Evolutionary conservation across 2,797 vertebrate species (phyloP).

Genomic region (Myotis vivesi): DNA sequence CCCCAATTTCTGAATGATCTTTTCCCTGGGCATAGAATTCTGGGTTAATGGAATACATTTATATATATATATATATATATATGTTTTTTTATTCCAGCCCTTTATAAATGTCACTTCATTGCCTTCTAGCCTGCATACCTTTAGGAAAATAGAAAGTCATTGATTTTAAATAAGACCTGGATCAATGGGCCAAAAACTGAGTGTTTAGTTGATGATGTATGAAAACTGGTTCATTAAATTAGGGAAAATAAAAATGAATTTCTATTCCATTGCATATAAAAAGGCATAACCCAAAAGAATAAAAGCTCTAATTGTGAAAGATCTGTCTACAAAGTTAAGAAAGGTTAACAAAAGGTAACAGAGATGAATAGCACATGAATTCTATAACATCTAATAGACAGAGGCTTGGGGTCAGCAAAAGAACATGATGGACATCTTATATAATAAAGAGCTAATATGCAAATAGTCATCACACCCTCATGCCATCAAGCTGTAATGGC

Average conservation of each 20-base stretch:
- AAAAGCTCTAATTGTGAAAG: neutral
- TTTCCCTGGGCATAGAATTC: neutral
- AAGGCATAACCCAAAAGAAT: neutral
- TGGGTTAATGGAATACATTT: neutral
- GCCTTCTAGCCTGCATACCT: neutral
- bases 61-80: too few relatives aligned
- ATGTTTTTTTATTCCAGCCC: neutral
- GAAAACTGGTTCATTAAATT: neutral
- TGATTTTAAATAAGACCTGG: neutral
- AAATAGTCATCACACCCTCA: too few relatives aligned
- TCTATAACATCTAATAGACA: neutral
- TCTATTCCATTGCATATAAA: neutral
- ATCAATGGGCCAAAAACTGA: neutral
- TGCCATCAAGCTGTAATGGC: too few relatives aligned
- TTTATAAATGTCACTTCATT: neutral
- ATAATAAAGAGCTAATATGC: too few relatives aligned
- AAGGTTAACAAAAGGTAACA: neutral
- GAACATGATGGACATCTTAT: neutral
- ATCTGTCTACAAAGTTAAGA: neutral
- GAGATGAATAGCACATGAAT: neutral
- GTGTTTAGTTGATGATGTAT: constrained; percentile 27
- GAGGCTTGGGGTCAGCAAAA: neutral
- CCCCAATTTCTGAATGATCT: neutral
- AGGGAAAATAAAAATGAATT: neutral
- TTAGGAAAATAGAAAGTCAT: neutral